Conservation (phyloP, 2,888 invertebrate species). For the Mellilla xanthometata region DNA sequence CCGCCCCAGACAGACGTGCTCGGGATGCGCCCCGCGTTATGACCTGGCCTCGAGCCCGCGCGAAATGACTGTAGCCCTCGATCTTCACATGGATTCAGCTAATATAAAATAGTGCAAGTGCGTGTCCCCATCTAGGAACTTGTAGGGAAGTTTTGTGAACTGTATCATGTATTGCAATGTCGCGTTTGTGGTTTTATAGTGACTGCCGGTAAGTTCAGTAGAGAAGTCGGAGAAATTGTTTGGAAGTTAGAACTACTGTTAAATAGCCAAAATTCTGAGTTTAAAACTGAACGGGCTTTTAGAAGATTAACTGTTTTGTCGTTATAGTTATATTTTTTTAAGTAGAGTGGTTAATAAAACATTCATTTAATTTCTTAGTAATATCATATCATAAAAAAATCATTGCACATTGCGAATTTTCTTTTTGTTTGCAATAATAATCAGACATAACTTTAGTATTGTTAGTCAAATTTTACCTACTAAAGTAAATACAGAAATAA, state of each 20-base stretch:
- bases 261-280: no score
- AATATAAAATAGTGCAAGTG: constrained; percentile 71
- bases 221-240: no score
- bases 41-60: constrained; percentile 37
- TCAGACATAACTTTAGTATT: no score
- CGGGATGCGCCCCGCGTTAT: constrained; percentile 41
- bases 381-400: not conserved
- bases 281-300: no score
- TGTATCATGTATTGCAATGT: constrained; percentile 59
- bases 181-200: constrained; percentile 73
- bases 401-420: not conserved
- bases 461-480: no score
- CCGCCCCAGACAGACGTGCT: constrained; percentile 55
- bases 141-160: constrained; percentile 18
- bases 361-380: not conserved
- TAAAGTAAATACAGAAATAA: no score
- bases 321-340: no score
- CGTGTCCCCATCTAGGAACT: constrained; percentile 34
- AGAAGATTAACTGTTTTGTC: no score
- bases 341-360: no score
- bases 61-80: constrained; percentile 55
- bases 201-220: constrained; percentile 79
- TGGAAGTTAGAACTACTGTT: no score
- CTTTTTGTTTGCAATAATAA: no score
- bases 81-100: constrained; percentile 51